Percentiles rank a stretch among this genome's conserved stretches.
Conservation (phyloP, 2,888 invertebrate species). For the Trissolcus brochymenae region DNA sequence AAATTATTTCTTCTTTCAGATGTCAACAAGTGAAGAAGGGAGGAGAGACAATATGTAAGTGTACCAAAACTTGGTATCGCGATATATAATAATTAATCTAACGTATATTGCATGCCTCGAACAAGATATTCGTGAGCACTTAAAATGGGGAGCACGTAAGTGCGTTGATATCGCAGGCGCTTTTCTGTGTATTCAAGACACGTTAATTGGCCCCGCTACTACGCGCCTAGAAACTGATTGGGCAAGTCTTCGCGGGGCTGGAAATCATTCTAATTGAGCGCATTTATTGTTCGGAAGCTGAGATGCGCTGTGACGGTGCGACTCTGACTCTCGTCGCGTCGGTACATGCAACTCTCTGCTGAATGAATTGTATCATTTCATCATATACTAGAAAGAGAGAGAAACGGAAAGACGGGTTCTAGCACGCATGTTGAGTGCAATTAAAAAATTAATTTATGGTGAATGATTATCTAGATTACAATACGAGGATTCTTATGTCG, state of each 20-base stretch:
- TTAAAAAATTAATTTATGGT: constrained; percentile 33
- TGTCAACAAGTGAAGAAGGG: no score
- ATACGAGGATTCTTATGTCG: not conserved
- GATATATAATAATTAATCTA: constrained; percentile 32
- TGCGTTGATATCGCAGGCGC: constrained; percentile 35
- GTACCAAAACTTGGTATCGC: constrained; percentile 5
- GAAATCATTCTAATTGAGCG: constrained; percentile 52
- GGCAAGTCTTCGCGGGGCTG: constrained; percentile 45
- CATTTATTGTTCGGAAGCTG: constrained; percentile 53
- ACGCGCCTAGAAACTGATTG: constrained; percentile 50
- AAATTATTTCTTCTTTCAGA: no score
- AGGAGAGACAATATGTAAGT: not conserved
- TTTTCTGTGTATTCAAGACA: constrained; percentile 42
- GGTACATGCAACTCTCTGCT: constrained; percentile 40
- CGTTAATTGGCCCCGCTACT: constrained; percentile 52
- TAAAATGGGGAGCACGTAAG: constrained; percentile 43
- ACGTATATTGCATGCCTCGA: constrained; percentile 11
- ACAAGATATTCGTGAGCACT: constrained; percentile 36
- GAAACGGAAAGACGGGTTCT: not conserved
- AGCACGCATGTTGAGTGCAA: constrained; percentile 14
- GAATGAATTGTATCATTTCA: constrained; percentile 46
- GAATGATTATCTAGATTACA: constrained; percentile 18
- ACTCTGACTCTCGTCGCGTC: constrained; percentile 27
- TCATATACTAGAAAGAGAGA: constrained; percentile 5
- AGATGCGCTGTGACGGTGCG: constrained; percentile 44